Evolutionary conservation across 2,888 invertebrate genomes (phyloP), one percentile per base, ranked within the genome.

Genomic region (Eupithecia insigniata): DNA sequence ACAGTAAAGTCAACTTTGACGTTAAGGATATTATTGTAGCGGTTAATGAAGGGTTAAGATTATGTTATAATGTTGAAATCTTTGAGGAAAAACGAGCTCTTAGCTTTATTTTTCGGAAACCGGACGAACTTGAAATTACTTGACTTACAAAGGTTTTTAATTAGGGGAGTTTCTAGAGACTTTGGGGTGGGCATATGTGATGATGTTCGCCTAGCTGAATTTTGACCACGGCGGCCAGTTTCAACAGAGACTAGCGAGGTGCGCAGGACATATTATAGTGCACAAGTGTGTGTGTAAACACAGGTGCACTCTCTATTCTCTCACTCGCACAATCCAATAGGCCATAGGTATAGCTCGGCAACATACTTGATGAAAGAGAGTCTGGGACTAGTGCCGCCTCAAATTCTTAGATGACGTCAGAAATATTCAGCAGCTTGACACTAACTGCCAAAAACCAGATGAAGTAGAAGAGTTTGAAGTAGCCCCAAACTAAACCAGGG

Each of bases 1-100:
- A 62, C 69, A 58, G 36, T 62, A 67, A 67, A 66, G 58, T 66
- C 66, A 76, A 76, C 26, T 78, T 73, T 73, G 73, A 67, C 67
- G 68, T 39, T 76, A 64, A 64, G 22, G 8, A 22, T 62, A 36
- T 62, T 66, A 51, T 51, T 46, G 16, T 34, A 66, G 46, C 62
- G 62, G 62, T 64, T 34, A 39, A 36, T 64, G 36, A 64, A 62
- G 62, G 62, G 34, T 34, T 36, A 34, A 64, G 34, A 62, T 62
- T n/a, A 32, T 62, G 1, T 61, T 61, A 61, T 26, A 26, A 51
- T 26, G 14, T 55, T 22, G 22, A 62, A 34, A 22, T 4, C 0
- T 34, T 62, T 62, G n/a, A 60, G 28, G 16, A 60, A 58, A 55
- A 30, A 60, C 55, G 55, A 22, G 26, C 4, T 55, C 22, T 22